Evolutionary conservation across 2,888 invertebrate genomes (phyloP), one percentile per base, ranked within the genome.

Genomic region (Hyalella azteca): DNA sequence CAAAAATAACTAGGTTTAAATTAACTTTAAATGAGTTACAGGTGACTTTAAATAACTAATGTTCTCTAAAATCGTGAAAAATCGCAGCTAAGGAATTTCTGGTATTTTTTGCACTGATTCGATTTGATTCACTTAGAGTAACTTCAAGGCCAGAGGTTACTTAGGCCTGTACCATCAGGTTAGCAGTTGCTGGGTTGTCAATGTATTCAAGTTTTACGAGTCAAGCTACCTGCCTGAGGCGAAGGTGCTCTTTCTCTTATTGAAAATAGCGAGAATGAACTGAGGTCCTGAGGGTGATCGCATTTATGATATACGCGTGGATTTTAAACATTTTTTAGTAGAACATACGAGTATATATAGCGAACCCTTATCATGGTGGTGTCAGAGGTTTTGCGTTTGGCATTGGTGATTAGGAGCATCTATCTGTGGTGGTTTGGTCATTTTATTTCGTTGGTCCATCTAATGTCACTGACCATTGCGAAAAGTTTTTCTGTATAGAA

Each of bases 131-230:
- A 26, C 54, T 5, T 54, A 4, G 22, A 22, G 9, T 3, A 54
- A 54, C 54, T 54, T 19, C 11, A 22, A 0, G 9, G 13, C 54
- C 26, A 9, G 26, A 26, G 54, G 54, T 54, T 29, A 29, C 11
- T 26, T 29, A 26, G 54, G 29, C 66, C 66, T 7, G 36, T 66
- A 7, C 66, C 66, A 66, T 66, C 36, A 66, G 36, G 29, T 36
- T n/a, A 66, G 66, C 19, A 32, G 66, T 36, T n/a, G 36, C 36
- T 36, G 36, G n/a, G 36, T 66, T 66, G 66, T 66, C 66, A 66
- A 66, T 66, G 36, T 32, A 36, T 36, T 19, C 36, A 36, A 66
- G 66, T 36, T 66, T 32, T 29, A 36, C 32, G 36, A 66, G 36
- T 66, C 66, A 66, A 66, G 36, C 26, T 66, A n/a, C n/a, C n/a